These are phyloP conservation scores for Crotalus viridis DNA, from an alignment of 2,113 vertebrate species.

Conservation along the genomic window DNA sequence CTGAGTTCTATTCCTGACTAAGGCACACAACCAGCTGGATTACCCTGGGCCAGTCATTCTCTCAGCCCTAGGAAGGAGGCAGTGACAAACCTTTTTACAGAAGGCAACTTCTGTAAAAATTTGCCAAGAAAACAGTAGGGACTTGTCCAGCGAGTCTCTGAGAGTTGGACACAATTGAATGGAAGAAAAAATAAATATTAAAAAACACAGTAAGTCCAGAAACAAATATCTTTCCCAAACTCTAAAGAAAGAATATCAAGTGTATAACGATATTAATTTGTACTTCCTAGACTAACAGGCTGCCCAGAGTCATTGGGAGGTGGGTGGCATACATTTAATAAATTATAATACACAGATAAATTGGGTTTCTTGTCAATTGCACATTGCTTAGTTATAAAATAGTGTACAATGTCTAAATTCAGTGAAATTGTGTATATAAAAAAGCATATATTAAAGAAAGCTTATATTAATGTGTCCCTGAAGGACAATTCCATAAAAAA, in stretches of 20 bases:
- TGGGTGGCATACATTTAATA: not conserved
- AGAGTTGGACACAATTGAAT: not conserved
- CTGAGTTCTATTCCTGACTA: not conserved
- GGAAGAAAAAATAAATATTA: not conserved
- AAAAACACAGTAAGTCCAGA: not conserved
- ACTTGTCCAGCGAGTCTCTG: not conserved
- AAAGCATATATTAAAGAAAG: not conserved
- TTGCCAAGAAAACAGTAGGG: not conserved
- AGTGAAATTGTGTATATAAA: not conserved
- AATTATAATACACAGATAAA: not conserved
- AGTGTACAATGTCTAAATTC: not conserved
- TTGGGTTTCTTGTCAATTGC: not conserved
- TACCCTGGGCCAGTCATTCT: not conserved
- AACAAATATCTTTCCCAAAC: not conserved
- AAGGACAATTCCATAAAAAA: not conserved
- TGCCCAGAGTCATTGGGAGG: not conserved
- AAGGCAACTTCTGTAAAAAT: not conserved
- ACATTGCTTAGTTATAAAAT: not conserved
- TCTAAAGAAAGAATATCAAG: not conserved
- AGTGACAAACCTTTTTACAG: not conserved
- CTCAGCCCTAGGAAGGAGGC: not conserved
- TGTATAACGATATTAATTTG: not conserved
- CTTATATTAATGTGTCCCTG: not conserved
- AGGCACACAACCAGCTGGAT: not conserved
- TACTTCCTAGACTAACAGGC: not conserved